Evolutionary conservation across 2,797 vertebrate genomes (phyloP).

Genomic region (Lepilemur septentrionalis): DNA sequence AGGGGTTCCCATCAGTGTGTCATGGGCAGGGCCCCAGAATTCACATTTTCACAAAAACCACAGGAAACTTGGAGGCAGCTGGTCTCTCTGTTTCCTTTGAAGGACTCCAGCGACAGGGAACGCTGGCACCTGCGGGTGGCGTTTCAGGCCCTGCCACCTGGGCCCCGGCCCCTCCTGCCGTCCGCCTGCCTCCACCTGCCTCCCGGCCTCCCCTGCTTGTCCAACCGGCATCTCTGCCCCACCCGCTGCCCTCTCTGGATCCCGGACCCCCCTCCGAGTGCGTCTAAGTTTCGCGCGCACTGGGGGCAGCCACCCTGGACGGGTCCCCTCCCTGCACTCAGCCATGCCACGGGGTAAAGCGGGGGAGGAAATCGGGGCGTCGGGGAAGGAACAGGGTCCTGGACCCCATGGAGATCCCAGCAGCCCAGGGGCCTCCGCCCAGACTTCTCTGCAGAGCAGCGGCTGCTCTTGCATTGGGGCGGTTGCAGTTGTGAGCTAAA

Average conservation of each 20-base stretch:
- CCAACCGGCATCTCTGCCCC: background rate
- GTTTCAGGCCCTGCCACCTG: background rate
- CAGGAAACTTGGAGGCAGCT: background rate
- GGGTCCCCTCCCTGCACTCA: background rate
- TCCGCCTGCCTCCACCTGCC: rapidly evolving
- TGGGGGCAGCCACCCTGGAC: background rate
- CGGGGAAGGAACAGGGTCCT: background rate
- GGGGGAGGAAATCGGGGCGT: background rate
- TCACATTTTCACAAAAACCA: background rate
- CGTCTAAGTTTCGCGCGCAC: background rate
- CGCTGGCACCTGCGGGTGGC: too few species aligned
- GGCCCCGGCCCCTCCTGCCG: too few species aligned
- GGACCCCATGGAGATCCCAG: background rate
- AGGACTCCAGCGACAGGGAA: background rate
- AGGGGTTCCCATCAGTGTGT: background rate
- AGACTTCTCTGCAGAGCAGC: background rate
- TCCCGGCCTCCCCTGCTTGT: too few species aligned
- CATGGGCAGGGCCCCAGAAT: background rate
- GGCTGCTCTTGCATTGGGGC: background rate
- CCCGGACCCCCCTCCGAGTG: rapidly evolving
- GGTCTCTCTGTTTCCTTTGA: background rate
- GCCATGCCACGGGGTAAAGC: background rate
- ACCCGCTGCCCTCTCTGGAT: background rate
- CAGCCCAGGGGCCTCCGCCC: background rate
- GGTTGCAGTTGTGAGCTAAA: too few species aligned